Percentiles rank a stretch among this genome's conserved stretches.
Conservation (phyloP, 2,888 invertebrate species). For the Catocala nupta region DNA sequence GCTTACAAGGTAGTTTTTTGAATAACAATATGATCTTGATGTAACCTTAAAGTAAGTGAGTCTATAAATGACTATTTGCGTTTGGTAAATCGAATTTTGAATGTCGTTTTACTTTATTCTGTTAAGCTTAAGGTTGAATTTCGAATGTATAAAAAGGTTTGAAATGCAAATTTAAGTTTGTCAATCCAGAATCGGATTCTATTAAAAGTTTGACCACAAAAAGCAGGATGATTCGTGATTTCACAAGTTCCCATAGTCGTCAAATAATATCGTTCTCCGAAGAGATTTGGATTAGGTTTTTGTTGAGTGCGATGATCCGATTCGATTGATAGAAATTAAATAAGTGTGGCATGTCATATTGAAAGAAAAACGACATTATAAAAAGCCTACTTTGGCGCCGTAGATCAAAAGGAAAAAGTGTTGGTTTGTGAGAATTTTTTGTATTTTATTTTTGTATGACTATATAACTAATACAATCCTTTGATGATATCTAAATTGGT, state of each 20-base stretch:
- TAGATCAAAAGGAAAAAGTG: constrained; percentile 32
- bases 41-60: background rate
- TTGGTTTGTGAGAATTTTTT: constrained; percentile 5
- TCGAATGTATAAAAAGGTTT: background rate
- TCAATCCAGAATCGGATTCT: constrained; percentile 65
- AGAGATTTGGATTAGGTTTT: constrained; percentile 81
- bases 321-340: constrained; percentile 67
- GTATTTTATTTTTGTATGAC: background rate
- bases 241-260: constrained; percentile 76
- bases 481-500: constrained; percentile 22
- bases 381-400: constrained; percentile 41
- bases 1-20: constrained; percentile 12
- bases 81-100: background rate
- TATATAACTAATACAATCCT: background rate
- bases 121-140: constrained; percentile 20
- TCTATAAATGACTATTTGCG: constrained; percentile 24
- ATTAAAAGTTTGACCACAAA: constrained; percentile 71
- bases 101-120: background rate
- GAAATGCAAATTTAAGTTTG: constrained; percentile 42
- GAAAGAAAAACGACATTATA: constrained; percentile 37
- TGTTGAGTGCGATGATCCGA: constrained; percentile 67
- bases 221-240: constrained; percentile 74
- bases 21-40: background rate
- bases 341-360: constrained; percentile 39
- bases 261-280: constrained; percentile 56